Percentiles rank a stretch among this genome's conserved stretches.
Evolutionary conservation across 1,140 invertebrate species (phyloP).

Genomic region (Drosophila guanche): DNA sequence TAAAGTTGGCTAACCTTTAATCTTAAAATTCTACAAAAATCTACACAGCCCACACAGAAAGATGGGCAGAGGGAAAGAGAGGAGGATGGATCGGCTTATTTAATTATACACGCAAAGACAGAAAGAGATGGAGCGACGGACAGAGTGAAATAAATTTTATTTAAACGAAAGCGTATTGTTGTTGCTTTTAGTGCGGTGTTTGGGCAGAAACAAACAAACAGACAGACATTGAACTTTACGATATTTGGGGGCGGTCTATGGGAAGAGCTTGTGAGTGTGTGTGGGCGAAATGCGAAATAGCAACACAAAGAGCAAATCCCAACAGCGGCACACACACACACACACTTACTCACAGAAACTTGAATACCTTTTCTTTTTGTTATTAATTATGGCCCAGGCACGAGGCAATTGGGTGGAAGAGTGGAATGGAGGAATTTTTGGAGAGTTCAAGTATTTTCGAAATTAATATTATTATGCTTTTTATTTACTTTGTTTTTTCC

Average conservation of each 20-base stretch:
- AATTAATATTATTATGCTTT: constrained; percentile 51
- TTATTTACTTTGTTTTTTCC: constrained; percentile 65
- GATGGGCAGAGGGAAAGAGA: not conserved
- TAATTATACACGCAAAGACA: constrained; percentile 47
- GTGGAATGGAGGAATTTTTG: constrained; percentile 19
- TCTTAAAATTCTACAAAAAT: constrained; percentile 41
- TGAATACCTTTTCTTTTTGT: constrained; percentile 14
- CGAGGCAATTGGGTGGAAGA: not conserved
- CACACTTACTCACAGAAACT: not conserved
- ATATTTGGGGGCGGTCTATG: constrained; percentile 12
- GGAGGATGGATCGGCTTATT: constrained; percentile 21
- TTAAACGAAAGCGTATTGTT: constrained; percentile 35
- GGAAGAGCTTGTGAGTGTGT: constrained; percentile 21
- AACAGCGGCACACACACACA: constrained; percentile 3
- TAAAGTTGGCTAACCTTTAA: constrained; percentile 55
- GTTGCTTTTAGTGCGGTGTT: constrained; percentile 18
- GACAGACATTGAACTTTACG: constrained; percentile 73
- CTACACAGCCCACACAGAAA: constrained; percentile 14
- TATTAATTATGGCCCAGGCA: constrained; percentile 27
- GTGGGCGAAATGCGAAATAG: constrained; percentile 34
- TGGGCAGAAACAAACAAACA: constrained; percentile 21
- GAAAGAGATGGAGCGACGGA: constrained; percentile 4
- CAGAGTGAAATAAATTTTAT: constrained; percentile 47
- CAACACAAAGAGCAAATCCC: constrained; percentile 8
- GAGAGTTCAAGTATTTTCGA: constrained; percentile 27